phyloP scores from a whole-genome alignment of 1,140 invertebrate species.

The Sitophilus oryzae region DNA sequence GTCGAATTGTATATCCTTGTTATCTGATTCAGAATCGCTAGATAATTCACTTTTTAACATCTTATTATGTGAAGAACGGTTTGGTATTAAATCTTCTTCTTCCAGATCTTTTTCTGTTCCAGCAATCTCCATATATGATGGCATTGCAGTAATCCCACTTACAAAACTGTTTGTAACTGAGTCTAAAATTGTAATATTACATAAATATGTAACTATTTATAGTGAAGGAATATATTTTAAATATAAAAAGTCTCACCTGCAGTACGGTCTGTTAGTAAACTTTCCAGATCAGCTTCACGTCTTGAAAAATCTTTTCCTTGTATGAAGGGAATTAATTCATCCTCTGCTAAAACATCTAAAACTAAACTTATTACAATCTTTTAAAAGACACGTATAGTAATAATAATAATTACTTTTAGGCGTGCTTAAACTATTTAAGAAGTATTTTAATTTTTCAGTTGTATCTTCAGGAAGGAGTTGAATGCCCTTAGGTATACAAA shows the following conservation, averaged over 20 bases:
- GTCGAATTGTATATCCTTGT: slow-evolving; percentile 33
- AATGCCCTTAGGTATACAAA: not conserved
- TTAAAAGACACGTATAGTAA: not conserved
- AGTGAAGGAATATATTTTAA: not conserved
- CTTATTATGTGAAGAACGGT: not conserved
- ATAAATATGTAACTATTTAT: not conserved
- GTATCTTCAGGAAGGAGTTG: not conserved
- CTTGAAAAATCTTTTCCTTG: slow-evolving; percentile 27
- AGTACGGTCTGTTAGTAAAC: slow-evolving; percentile 35
- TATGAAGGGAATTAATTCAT: slow-evolving; percentile 35
- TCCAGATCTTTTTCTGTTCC: slow-evolving; percentile 28
- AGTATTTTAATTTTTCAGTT: not conserved
- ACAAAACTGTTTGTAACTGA: slow-evolving; percentile 34
- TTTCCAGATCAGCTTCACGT: slow-evolving; percentile 32
- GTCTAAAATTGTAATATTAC: slow-evolving; percentile 29
- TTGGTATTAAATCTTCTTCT: slow-evolving; percentile 35
- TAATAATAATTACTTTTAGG: slow-evolving; percentile 6
- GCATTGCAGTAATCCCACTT: slow-evolving; percentile 35
- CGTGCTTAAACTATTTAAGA: slow-evolving; percentile 1
- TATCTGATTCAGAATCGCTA: slow-evolving; percentile 36
- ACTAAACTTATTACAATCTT: not conserved
- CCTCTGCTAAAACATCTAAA: slow-evolving; percentile 32
- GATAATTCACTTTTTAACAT: slow-evolving; percentile 29
- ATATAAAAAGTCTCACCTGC: slow-evolving; percentile 25
- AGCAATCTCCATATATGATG: slow-evolving; percentile 35